These are phyloP conservation scores for Pogonomyrmex californicus DNA, from an alignment of 1,140 invertebrate genomes.

Conservation along the genomic window DNA sequence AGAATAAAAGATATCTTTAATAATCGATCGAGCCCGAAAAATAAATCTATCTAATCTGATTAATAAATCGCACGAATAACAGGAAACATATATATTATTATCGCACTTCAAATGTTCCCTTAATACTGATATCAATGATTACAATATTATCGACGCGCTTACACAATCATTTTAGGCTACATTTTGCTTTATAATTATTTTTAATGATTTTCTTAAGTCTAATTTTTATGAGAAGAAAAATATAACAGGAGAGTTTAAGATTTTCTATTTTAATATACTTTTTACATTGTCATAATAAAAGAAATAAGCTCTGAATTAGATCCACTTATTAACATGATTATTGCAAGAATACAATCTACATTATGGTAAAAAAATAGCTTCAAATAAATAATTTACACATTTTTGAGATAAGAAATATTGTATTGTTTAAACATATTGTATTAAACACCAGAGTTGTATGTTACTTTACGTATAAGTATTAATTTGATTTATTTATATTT, in stretches of 20 bases:
- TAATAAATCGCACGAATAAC: conserved; percentile 33
- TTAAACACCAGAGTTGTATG: background rate
- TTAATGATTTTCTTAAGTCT: conserved; percentile 12
- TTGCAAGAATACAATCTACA: conserved; percentile 22
- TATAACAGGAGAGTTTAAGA: background rate
- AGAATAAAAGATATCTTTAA: conserved; percentile 51
- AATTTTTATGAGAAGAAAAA: conserved; percentile 20
- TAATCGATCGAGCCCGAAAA: conserved; percentile 43
- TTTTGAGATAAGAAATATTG: conserved; percentile 2
- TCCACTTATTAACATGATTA: background rate
- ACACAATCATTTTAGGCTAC: conserved; percentile 34
- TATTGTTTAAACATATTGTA: background rate
- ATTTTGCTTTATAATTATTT: background rate
- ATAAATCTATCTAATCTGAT: conserved; percentile 24
- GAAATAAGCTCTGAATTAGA: conserved; percentile 18
- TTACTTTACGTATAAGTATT: background rate
- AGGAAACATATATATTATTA: conserved; percentile 38
- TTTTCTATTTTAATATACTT: conserved; percentile 1
- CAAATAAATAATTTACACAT: conserved; percentile 17
- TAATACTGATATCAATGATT: conserved; percentile 49
- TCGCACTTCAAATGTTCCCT: conserved; percentile 8
- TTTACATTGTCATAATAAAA: background rate
- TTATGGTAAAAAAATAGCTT: conserved; percentile 24
- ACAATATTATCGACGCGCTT: background rate
- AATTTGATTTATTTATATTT: conserved; percentile 2